These are phyloP conservation scores for Macrobrachium rosenbergii DNA, from an alignment of 1,140 invertebrate species.

Conservation along the genomic window DNA sequence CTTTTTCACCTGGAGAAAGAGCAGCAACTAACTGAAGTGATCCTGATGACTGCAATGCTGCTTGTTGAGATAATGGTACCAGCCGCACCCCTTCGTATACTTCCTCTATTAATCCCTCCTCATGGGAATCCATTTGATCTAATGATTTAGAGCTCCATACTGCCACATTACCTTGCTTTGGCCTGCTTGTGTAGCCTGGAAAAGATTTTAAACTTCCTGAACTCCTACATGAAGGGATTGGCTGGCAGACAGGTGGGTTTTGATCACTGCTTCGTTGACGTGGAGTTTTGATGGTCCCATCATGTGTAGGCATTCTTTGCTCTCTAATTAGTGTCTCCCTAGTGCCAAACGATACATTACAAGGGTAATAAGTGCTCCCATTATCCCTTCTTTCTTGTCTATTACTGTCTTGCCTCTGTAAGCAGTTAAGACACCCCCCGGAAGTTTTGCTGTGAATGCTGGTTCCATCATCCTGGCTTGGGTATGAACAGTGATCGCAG, in stretches of 20 bases:
- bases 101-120: background rate
- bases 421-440: constrained; percentile 52
- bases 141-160: constrained; percentile 35
- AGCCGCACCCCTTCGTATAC: constrained; percentile 46
- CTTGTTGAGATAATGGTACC: constrained; percentile 47
- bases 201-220: constrained; percentile 8
- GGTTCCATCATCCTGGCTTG: constrained; percentile 8
- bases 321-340: constrained; percentile 31
- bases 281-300: constrained; percentile 28
- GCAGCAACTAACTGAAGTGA: constrained; percentile 51
- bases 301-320: background rate
- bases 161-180: background rate
- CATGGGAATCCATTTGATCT: constrained; percentile 27
- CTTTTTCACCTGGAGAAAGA: constrained; percentile 36
- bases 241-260: background rate
- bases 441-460: constrained; percentile 24
- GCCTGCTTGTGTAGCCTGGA: background rate
- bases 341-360: constrained; percentile 14
- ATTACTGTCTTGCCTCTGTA: constrained; percentile 50
- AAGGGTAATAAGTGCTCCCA: constrained; percentile 41
- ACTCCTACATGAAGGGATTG: background rate
- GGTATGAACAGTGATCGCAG: constrained; percentile 32
- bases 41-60: constrained; percentile 38
- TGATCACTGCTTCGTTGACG: constrained; percentile 31
- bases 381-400: background rate